These are phyloP conservation scores for Isichthys henryi DNA, from an alignment of 2,113 vertebrate species.

Conservation along the genomic window DNA sequence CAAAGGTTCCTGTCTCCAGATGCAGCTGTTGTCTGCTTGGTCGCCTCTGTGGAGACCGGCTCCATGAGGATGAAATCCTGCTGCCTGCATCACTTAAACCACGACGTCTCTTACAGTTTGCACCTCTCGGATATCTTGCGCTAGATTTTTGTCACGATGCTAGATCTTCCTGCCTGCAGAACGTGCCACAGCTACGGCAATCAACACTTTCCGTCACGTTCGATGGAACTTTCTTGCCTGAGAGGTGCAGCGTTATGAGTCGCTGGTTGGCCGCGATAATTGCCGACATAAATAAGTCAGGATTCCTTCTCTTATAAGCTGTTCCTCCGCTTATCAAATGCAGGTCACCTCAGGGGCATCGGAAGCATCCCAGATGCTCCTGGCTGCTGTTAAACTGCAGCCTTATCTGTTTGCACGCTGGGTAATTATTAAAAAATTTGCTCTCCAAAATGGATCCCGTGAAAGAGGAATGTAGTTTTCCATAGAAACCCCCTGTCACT, in stretches of 20 bases:
- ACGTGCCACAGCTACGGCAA: too few relatives aligned
- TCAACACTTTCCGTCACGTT: neutral
- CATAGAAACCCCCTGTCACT: neutral
- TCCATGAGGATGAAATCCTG: neutral
- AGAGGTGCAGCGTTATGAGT: neutral
- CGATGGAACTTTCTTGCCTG: neutral
- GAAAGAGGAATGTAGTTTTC: neutral
- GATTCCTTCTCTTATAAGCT: slow-evolving; percentile 13
- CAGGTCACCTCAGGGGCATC: neutral
- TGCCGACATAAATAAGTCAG: neutral
- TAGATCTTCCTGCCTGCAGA: neutral
- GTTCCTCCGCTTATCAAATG: slow-evolving; percentile 10
- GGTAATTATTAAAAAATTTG: slow-evolving; percentile 10
- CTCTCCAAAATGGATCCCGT: neutral
- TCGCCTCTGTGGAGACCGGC: slow-evolving; percentile 19
- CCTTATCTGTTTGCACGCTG: slow-evolving; percentile 1
- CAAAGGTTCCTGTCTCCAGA: slow-evolving; percentile 40
- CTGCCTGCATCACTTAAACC: neutral
- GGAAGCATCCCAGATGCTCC: slow-evolving; percentile 12
- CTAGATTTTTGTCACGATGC: neutral
- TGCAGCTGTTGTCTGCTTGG: slow-evolving; percentile 43
- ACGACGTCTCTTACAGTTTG: neutral
- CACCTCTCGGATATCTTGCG: neutral
- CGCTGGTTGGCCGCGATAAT: neutral
- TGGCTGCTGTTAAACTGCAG: slow-evolving; percentile 1